Evolutionary conservation across 1,140 invertebrate genomes (phyloP).

Genomic region (Schlechtendalia chinensis): DNA sequence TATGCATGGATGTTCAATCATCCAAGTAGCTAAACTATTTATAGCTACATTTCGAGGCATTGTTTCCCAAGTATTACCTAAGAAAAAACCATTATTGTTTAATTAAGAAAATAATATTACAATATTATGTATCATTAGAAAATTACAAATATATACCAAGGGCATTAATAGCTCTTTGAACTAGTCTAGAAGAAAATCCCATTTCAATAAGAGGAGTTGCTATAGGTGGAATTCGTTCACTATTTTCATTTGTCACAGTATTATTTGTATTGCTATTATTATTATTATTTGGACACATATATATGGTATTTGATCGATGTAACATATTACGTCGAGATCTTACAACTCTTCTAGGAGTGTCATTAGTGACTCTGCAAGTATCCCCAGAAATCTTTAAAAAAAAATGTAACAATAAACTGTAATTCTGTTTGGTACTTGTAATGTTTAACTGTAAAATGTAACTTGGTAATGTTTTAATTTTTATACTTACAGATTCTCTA

Average conservation of each 20-base stretch:
- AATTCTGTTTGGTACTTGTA: background rate
- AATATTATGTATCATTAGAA: background rate
- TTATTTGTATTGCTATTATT: slow-evolving; percentile 4
- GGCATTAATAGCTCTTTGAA: slow-evolving; percentile 62
- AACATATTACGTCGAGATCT: slow-evolving; percentile 46
- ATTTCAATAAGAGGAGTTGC: slow-evolving; percentile 64
- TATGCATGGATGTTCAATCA: slow-evolving; percentile 65
- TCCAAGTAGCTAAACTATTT: slow-evolving; percentile 67
- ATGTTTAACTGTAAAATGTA: too few relatives aligned
- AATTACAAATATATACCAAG: slow-evolving; percentile 56
- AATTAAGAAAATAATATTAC: slow-evolving; percentile 31
- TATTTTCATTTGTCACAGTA: slow-evolving; percentile 22
- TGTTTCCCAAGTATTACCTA: slow-evolving; percentile 56
- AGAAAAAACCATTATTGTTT: slow-evolving; percentile 6
- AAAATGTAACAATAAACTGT: background rate
- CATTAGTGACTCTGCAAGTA: slow-evolving; percentile 27
- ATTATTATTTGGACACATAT: slow-evolving; percentile 23
- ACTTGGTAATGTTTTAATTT: background rate
- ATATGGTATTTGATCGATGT: slow-evolving; percentile 45
- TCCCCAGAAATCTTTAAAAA: slow-evolving; percentile 36
- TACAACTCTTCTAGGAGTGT: slow-evolving; percentile 14
- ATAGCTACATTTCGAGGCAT: slow-evolving; percentile 60
- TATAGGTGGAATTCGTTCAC: slow-evolving; percentile 55
- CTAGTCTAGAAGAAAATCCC: slow-evolving; percentile 65
- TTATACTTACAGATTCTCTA: slow-evolving; percentile 42